Base-by-base conservation (phyloP, 53 echinoderm and acorn worm genomes). In the Holothuria scabra region DNA sequence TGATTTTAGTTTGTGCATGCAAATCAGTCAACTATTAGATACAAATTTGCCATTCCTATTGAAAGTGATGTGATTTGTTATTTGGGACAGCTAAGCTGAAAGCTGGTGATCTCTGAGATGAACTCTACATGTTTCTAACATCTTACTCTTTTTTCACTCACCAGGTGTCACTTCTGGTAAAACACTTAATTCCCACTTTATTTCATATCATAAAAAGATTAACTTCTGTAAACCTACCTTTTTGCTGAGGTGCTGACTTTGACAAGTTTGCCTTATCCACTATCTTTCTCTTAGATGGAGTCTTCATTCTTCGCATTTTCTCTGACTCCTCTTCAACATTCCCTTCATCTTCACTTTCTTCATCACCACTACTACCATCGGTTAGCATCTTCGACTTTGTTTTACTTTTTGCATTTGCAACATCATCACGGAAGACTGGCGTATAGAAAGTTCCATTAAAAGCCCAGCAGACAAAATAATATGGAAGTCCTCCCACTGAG, bases 391-490 rank as follows among this genome's bases (percentile, higher is more conserved):
- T 67, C 25, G 29, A 13, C 25, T 52, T 49, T 22, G 13, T 46
- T 56, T 38, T 52, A 30, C 26, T 32, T 44, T 84, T 84, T 19
- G 22, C 24, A 24, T 30, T 44, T 2, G 49, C 38, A 85, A 26
- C 76, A 46, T 84, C 81, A 33, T 59, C 71, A 59, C 60, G 72
- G 58, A 76, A 37, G 65, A 74, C 31, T 41, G 87, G 82, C 49
- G 19, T 56, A 46, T 67, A 82, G n/a, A 25, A 23, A 26, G 22
- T 16, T n/a, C 90, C 95, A 22, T 90, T 74, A 61, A 88, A 92
- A 49, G 78, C 46, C 69, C 88, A 90, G 28, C 95, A 82, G 55
- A 76, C 92, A 80, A 89, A 95, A 41, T 90, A 83, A 22, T 85
- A 75, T 3, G 85, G 80, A 12, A 88, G 58, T 5, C 55, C 85